Conservation (phyloP, 2,797 vertebrate genomes). For the Poecilia picta region DNA sequence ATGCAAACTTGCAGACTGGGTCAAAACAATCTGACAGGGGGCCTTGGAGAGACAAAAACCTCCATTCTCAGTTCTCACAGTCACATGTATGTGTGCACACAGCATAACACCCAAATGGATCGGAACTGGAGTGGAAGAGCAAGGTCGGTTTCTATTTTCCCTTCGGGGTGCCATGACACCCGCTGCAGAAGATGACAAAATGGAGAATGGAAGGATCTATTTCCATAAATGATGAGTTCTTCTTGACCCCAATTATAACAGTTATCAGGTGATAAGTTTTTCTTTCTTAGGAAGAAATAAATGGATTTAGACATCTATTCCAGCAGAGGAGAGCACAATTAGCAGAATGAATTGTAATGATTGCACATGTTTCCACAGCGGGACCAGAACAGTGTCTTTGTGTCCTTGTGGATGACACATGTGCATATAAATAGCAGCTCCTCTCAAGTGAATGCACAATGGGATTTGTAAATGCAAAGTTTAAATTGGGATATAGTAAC, state of each 20-base stretch:
- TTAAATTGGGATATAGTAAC: conserved; percentile 3
- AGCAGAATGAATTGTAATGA: conserved; percentile 26
- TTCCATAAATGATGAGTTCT: conserved; percentile 67
- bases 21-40: conserved; percentile 51
- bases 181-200: conserved; percentile 58
- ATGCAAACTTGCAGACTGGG: not conserved
- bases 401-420: conserved; percentile 31
- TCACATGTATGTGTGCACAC: conserved; percentile 1
- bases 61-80: conserved; percentile 25
- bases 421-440: conserved; percentile 8
- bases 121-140: conserved; percentile 56
- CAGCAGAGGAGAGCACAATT: conserved; percentile 25
- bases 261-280: conserved; percentile 55
- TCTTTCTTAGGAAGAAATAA: conserved; percentile 3
- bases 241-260: conserved; percentile 74
- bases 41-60: conserved; percentile 54
- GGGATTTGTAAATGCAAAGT: not conserved
- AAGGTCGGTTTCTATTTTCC: conserved; percentile 47
- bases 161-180: conserved; percentile 35
- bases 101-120: conserved; percentile 30
- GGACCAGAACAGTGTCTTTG: conserved; percentile 9
- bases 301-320: conserved; percentile 21
- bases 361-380: conserved; percentile 17
- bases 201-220: conserved; percentile 43
- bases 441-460: conserved; percentile 16